Conservation (phyloP, 2,113 vertebrate species). For the Syngnathus typhle region DNA sequence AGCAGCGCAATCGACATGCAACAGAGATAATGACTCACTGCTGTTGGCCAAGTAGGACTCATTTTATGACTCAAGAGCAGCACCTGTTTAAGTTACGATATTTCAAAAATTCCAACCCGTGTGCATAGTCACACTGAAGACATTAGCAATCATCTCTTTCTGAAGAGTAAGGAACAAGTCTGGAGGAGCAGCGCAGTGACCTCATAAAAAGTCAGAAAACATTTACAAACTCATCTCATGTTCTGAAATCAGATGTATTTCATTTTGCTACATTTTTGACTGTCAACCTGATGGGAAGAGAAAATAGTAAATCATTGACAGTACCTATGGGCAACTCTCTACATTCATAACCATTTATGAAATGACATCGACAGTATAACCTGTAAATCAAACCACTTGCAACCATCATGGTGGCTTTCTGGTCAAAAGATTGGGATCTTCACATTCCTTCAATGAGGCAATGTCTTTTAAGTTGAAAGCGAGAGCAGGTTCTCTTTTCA, state of each 20-base stretch:
- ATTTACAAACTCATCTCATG: no score
- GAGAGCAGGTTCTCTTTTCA: conserved; percentile 37
- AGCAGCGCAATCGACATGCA: not conserved
- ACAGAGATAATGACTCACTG: not conserved
- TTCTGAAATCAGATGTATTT: no score
- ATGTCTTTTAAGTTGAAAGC: conserved; percentile 19
- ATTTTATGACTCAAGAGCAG: conserved; percentile 16
- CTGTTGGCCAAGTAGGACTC: conserved; percentile 19
- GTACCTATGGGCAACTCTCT: not conserved
- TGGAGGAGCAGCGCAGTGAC: no score
- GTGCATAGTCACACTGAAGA: not conserved
- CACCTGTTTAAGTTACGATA: conserved; percentile 17
- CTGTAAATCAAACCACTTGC: conserved; percentile 12
- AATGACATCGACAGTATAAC: not conserved
- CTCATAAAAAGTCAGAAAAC: no score
- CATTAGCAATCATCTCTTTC: not conserved
- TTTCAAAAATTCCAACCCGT: not conserved
- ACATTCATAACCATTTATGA: no score
- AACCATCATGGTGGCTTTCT: conserved; percentile 4
- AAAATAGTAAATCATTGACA: not conserved
- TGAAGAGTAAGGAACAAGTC: no score
- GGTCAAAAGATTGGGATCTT: not conserved
- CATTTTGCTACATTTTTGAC: no score
- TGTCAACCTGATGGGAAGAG: no score
- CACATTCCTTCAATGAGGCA: not conserved